These are phyloP conservation scores for Augiades crinisus DNA, from an alignment of 2,888 invertebrate species.

Conservation along the genomic window DNA sequence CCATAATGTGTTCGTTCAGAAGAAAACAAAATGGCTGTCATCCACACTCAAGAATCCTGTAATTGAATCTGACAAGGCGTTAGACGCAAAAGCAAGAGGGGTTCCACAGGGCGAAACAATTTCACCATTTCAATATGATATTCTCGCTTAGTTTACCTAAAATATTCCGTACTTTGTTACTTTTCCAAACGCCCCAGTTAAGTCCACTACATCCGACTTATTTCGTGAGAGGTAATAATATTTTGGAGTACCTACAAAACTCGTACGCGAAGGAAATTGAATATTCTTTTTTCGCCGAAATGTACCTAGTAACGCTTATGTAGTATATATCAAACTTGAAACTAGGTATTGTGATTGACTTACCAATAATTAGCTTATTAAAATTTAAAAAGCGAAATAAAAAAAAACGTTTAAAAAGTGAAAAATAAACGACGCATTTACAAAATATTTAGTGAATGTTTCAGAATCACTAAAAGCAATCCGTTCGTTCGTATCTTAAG, in stretches of 20 bases:
- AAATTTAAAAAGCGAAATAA: too few relatives aligned
- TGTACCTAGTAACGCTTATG: not conserved
- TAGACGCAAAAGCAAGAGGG: not conserved
- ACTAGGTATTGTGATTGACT: not conserved
- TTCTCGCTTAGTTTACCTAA: too few relatives aligned
- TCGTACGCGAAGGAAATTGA: not conserved
- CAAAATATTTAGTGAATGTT: not conserved
- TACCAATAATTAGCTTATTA: not conserved
- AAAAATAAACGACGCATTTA: not conserved
- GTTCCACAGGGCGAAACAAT: not conserved
- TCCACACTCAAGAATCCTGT: not conserved
- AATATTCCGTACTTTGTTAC: not conserved
- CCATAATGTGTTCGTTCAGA: not conserved
- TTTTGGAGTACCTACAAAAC: not conserved
- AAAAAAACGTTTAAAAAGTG: too few relatives aligned
- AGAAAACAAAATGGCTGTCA: not conserved
- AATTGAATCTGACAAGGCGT: not conserved
- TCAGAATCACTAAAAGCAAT: not conserved
- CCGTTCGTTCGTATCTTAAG: constrained; percentile 1
- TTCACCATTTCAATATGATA: not conserved
- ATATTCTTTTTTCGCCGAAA: not conserved
- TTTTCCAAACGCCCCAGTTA: not conserved
- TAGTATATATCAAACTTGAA: not conserved
- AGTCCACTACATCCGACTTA: not conserved
- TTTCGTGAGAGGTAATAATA: not conserved